Evolutionary conservation across 2,888 invertebrate genomes (phyloP), one percentile per base, ranked within the genome.

Genomic region (Crossocerus cetratus): DNA sequence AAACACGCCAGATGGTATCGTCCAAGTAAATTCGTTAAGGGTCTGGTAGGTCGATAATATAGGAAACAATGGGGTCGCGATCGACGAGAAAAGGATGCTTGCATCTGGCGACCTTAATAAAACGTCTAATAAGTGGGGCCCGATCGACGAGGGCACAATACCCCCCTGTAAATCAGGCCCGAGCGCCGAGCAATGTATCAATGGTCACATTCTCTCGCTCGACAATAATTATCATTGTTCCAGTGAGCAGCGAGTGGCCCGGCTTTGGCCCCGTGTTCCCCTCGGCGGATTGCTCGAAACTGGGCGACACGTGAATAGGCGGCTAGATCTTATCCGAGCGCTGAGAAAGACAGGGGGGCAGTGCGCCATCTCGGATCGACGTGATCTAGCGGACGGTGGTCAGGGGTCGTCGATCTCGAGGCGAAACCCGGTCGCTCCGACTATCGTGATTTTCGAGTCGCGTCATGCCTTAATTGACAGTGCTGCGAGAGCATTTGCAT

Each of bases 401-500:
- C 49, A 49, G 49, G 16, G 49, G 49, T 49, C 49, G 49, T 49
- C 49, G 49, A 16, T 16, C 49, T 49, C 49, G 14, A 3, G 14
- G 16, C 49, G 49, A 49, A 49, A 49, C 49, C 49, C 49, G 16
- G n/a, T 49, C 49, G 49, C 5, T 49, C 22, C 5, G 16, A 58
- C 32, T 2, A 42, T 18, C 49, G 45, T 58, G 65, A 74, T 69
- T 74, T 76, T 75, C 66, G 14, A 60, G 16, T 13, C 53, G 8
- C 23, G 43, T 69, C 63, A 13, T 61, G 43, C 64, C 49, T 55
- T 62, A 62, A 76, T 71, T 76, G 68, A 74, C 57, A 70, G 58
- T 16, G 42, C 13, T 54, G 23, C 57, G 66, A 74, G 75, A 76
- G 62, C 71, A 71, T 76, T 76, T 76, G 75, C 75, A 62, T 67